A percentile compares a stretch with the other conserved stretches of the same genome.
Evolutionary conservation across 2,888 invertebrate genomes (phyloP).

Genomic region (Eristalis intricaria): DNA sequence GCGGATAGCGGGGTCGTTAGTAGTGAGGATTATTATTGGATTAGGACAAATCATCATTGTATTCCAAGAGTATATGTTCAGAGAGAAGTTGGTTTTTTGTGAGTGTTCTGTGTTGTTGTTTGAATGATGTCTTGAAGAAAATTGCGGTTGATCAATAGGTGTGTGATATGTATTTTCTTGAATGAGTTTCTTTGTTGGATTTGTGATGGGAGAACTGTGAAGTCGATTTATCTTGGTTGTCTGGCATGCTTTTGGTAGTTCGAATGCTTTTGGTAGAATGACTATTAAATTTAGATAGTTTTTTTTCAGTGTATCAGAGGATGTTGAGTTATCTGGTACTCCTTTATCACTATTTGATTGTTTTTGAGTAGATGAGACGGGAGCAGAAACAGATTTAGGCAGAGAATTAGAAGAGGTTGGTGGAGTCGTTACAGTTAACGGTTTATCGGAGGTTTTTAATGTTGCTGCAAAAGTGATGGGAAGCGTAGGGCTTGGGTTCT

Average conservation of each 20-base stretch:
- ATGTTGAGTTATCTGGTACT: no score
- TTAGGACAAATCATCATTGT: background rate
- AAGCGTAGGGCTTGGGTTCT: background rate
- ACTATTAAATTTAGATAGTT: background rate
- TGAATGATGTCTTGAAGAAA: background rate
- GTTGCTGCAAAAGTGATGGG: background rate
- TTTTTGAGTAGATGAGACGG: no score
- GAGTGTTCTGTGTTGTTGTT: background rate
- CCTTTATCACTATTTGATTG: no score
- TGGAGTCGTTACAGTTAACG: background rate
- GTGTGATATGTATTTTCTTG: background rate
- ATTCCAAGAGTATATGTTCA: background rate
- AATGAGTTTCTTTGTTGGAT: background rate
- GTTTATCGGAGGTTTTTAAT: background rate
- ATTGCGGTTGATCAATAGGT: background rate
- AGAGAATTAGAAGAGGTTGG: background rate
- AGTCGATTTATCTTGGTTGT: background rate
- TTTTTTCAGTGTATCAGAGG: background rate
- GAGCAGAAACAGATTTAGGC: background rate
- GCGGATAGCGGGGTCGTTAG: background rate
- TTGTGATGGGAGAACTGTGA: background rate
- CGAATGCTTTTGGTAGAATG: background rate
- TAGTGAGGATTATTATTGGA: background rate
- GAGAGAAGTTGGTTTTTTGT: background rate
- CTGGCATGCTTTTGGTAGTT: no score